Percentiles rank a stretch among this genome's conserved stretches.
phyloP scores from a whole-genome alignment of 2,113 vertebrate species.

The Micromys minutus region DNA sequence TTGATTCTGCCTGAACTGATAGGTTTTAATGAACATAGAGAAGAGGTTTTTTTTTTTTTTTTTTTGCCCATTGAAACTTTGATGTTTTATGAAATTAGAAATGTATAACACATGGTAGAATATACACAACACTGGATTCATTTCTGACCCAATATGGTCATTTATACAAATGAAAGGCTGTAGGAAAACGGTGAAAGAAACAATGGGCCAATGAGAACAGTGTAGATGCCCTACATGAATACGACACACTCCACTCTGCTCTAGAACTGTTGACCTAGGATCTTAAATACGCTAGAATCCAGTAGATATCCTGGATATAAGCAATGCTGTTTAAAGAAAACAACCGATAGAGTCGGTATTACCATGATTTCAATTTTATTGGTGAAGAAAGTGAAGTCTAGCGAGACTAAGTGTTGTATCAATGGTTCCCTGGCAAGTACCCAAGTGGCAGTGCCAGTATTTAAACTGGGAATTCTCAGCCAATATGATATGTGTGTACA shows the following conservation, averaged over 20 bases:
- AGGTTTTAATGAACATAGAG: constrained; percentile 56
- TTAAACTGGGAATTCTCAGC: constrained; percentile 34
- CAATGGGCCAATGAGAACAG: neutral
- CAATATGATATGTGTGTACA: constrained; percentile 11
- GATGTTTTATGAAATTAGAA: neutral
- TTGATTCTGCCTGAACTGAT: constrained; percentile 48
- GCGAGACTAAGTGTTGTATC: neutral
- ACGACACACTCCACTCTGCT: neutral
- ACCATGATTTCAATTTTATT: constrained; percentile 25
- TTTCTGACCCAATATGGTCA: constrained; percentile 59
- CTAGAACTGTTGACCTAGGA: neutral
- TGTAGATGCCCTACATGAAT: neutral
- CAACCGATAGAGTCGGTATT: neutral
- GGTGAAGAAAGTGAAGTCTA: constrained; percentile 30
- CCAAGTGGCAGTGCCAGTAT: neutral
- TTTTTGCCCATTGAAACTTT: constrained; percentile 38
- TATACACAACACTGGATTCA: constrained; percentile 33
- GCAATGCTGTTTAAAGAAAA: neutral
- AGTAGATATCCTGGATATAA: neutral
- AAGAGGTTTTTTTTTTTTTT: no score
- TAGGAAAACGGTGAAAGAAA: neutral
- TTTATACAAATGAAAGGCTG: constrained; percentile 60
- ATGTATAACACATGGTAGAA: constrained; percentile 10
- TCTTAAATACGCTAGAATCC: neutral
- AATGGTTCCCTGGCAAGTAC: neutral